Conservation (phyloP, 2,888 invertebrate genomes). For the Cryptocephalus primarius region DNA sequence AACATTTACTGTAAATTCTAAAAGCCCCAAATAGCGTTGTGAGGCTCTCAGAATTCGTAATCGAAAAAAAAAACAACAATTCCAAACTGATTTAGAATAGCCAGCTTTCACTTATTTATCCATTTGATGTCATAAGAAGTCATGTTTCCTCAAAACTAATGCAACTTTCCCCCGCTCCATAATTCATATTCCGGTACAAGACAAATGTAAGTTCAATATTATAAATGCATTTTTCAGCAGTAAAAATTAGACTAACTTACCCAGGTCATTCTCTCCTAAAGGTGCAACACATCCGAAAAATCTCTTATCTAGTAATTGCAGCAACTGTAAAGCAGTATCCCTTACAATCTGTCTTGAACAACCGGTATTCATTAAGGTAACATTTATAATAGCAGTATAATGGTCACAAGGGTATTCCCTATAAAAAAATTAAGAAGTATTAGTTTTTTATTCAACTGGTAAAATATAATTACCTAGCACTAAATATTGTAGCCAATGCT, state of each 20-base stretch:
- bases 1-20: no score
- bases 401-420: slow-evolving; percentile 97
- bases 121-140: no score
- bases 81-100: no score
- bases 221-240: background rate
- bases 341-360: slow-evolving; percentile 87
- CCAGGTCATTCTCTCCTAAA: slow-evolving; percentile 59
- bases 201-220: no score
- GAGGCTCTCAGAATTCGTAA: no score
- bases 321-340: slow-evolving; percentile 85
- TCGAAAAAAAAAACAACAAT: no score
- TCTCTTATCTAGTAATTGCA: slow-evolving; percentile 87
- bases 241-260: slow-evolving; percentile 37
- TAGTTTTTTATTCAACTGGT: background rate
- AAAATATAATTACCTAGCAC: slow-evolving; percentile 60
- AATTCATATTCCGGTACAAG: no score
- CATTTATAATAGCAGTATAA: slow-evolving; percentile 95
- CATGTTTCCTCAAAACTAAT: no score
- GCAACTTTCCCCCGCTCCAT: no score
- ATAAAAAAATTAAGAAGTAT: slow-evolving; percentile 21
- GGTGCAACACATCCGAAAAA: slow-evolving; percentile 82
- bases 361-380: slow-evolving; percentile 92
- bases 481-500: slow-evolving; percentile 92
- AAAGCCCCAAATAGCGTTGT: no score
- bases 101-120: no score